These are phyloP conservation scores for Hypanus sabinus DNA, from an alignment of 2,113 vertebrate genomes.

Conservation along the genomic window DNA sequence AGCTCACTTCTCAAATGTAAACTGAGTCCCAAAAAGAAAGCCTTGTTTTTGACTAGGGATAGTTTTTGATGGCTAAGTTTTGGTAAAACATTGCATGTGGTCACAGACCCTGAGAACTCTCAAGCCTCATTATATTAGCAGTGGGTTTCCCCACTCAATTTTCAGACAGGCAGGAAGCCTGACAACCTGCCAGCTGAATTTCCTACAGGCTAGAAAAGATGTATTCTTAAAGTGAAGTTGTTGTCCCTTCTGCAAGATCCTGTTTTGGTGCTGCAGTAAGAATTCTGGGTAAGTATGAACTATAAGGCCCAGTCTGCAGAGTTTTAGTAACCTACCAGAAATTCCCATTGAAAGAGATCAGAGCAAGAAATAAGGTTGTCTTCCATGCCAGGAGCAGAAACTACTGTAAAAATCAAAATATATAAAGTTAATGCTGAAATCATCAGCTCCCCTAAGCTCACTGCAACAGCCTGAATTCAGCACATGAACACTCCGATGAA, in stretches of 20 bases:
- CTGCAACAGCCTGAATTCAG: not conserved
- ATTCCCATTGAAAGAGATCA: not conserved
- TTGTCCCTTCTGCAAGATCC: not conserved
- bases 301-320: not conserved
- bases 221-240: not conserved
- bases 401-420: not conserved
- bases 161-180: not conserved
- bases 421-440: not conserved
- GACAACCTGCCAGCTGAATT: not conserved
- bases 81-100: not conserved
- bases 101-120: not conserved
- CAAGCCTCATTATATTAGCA: not conserved
- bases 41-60: not conserved
- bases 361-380: not conserved
- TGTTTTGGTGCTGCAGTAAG: not conserved
- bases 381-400: not conserved
- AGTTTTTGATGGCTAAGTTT: not conserved
- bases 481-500: not conserved
- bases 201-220: not conserved
- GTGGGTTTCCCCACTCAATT: not conserved
- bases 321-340: not conserved
- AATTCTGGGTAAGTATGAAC: not conserved
- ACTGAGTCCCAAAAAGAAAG: not conserved
- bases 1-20: not conserved
- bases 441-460: not conserved